These are phyloP conservation scores for Muschampia plurimacula DNA, from an alignment of 2,888 invertebrate genomes.

Conservation along the genomic window DNA sequence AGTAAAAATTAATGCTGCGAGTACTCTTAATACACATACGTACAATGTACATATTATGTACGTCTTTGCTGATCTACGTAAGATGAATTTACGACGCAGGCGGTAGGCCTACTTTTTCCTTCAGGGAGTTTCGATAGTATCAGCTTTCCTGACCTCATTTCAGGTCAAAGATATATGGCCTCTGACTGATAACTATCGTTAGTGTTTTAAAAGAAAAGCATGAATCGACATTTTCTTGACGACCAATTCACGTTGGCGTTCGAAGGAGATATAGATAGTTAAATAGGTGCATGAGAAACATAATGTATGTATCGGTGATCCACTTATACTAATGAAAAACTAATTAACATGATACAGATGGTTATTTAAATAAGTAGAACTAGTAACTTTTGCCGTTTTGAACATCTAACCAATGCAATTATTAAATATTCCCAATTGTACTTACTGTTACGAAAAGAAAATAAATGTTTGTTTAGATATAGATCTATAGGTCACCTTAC, in stretches of 20 bases:
- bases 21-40: no score
- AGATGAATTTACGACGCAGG: conserved; percentile 21
- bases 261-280: background rate
- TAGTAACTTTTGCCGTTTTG: no score
- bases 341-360: no score
- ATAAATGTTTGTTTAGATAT: no score
- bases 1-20: no score
- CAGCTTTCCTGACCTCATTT: conserved; percentile 36
- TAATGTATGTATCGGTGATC: background rate
- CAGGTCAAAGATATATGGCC: conserved; percentile 32
- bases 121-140: conserved; percentile 36
- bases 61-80: conserved; percentile 40
- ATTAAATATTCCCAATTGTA: no score
- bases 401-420: no score
- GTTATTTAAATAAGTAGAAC: no score
- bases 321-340: background rate
- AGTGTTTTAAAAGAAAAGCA: conserved; percentile 11
- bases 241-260: background rate
- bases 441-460: no score
- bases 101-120: conserved; percentile 27
- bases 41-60: background rate
- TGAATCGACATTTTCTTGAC: conserved; percentile 10
- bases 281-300: background rate
- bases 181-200: conserved; percentile 24
- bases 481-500: no score